These are phyloP conservation scores for Philopotamus ludificatus DNA, from an alignment of 1,140 invertebrate species.

Conservation along the genomic window DNA sequence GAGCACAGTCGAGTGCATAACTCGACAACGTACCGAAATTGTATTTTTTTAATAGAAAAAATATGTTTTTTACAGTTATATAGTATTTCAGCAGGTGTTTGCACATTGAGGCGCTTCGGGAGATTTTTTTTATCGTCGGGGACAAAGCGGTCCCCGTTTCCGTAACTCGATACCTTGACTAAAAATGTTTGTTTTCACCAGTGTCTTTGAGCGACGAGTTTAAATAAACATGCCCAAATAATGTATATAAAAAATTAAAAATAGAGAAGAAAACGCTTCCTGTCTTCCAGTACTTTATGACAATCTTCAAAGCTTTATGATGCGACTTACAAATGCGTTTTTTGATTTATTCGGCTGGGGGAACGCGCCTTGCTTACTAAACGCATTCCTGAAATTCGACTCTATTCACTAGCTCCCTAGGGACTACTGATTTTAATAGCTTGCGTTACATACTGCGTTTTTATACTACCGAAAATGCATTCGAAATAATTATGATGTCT, in stretches of 20 bases:
- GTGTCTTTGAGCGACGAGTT: not conserved
- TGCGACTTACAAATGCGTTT: not conserved
- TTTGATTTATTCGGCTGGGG: constrained; percentile 1
- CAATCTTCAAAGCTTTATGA: constrained; percentile 3
- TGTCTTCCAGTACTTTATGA: constrained; percentile 15
- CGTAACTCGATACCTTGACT: constrained; percentile 5
- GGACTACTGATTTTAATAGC: not conserved
- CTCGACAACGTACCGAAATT: not conserved
- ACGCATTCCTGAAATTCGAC: not conserved
- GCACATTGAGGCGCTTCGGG: not conserved
- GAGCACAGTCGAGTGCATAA: not conserved
- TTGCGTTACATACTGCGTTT: not conserved
- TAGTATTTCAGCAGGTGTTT: not conserved
- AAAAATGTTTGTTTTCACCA: constrained; percentile 9
- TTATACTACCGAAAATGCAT: constrained; percentile 4
- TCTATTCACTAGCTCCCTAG: not conserved
- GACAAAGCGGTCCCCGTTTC: not conserved
- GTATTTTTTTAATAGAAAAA: not conserved
- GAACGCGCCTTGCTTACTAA: too few species aligned
- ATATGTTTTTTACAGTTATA: not conserved
- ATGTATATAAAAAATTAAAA: too few species aligned
- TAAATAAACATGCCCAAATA: constrained; percentile 11
- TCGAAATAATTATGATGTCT: constrained; percentile 28
- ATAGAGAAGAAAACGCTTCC: constrained; percentile 11
- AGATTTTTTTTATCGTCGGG: not conserved